A percentile compares a stretch with the other conserved stretches of the same genome.
phyloP scores from a whole-genome alignment of 2,113 vertebrate genomes.

The Xyliphius kryptos region DNA sequence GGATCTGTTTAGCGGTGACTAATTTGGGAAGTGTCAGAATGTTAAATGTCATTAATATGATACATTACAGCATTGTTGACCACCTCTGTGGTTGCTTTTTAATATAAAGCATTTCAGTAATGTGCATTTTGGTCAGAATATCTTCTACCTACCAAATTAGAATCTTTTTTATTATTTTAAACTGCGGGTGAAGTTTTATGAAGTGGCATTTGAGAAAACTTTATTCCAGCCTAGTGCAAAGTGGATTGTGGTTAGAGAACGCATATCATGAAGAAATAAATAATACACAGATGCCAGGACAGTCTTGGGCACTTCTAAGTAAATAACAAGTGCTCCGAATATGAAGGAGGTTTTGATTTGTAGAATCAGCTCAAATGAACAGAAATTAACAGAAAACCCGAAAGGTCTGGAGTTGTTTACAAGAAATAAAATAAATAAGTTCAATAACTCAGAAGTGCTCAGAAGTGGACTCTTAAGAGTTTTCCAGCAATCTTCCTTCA shows the following conservation, averaged over 20 bases:
- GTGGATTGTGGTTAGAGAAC: slow-evolving; percentile 29
- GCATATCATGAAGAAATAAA: slow-evolving; percentile 20
- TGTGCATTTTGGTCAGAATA: not conserved
- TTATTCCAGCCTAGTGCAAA: slow-evolving; percentile 26
- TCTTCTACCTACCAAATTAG: not conserved
- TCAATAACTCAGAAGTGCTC: no score
- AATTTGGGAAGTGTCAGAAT: slow-evolving; percentile 9
- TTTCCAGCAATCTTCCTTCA: no score
- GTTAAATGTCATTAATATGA: slow-evolving; percentile 5
- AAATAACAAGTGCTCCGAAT: slow-evolving; percentile 35
- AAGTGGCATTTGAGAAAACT: slow-evolving; percentile 17
- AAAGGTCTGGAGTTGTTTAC: no score
- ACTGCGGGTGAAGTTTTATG: slow-evolving; percentile 13
- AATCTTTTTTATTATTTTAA: slow-evolving; percentile 5
- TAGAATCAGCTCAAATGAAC: no score
- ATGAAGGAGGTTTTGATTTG: slow-evolving; percentile 1
- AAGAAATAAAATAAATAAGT: no score
- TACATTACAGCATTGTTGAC: not conserved
- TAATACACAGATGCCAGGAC: slow-evolving; percentile 1
- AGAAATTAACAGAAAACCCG: slow-evolving; percentile 43
- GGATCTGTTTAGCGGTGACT: slow-evolving; percentile 4
- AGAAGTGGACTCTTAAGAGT: no score
- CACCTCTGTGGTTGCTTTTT: slow-evolving; percentile 6
- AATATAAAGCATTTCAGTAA: not conserved
- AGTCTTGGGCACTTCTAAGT: slow-evolving; percentile 36